Conservation (phyloP, 2,888 invertebrate genomes). For the Ashinkailepas kermadecensis region DNA sequence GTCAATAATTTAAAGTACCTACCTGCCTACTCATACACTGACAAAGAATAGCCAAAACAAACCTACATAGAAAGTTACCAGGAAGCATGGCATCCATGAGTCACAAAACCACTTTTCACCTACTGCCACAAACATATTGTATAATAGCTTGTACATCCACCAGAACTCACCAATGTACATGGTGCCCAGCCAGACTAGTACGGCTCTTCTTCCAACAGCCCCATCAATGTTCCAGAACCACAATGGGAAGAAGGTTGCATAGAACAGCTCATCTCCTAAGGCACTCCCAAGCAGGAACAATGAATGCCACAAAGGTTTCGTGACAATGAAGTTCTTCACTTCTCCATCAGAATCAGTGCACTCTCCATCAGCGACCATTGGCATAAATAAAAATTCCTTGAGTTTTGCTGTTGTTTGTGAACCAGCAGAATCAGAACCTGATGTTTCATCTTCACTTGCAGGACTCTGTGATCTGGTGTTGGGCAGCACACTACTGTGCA, state of each 20-base stretch:
- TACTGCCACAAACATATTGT: no score
- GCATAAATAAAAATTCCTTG: neutral
- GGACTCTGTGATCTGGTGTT: neutral
- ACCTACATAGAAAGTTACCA: no score
- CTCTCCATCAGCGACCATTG: neutral
- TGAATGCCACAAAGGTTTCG: constrained; percentile 62
- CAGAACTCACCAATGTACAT: constrained; percentile 67
- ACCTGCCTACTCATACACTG: no score
- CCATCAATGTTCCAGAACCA: constrained; percentile 93
- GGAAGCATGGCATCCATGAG: neutral
- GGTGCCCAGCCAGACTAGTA: constrained; percentile 69
- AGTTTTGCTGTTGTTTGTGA: neutral
- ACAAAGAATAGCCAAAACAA: no score
- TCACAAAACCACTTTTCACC: neutral
- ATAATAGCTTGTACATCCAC: no score
- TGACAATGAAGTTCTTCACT: neutral
- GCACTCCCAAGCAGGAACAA: constrained; percentile 76
- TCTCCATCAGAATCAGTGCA: constrained; percentile 3
- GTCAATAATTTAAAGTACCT: no score
- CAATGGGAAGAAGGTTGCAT: constrained; percentile 82
- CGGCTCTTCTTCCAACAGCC: constrained; percentile 70
- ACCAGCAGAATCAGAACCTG: neutral
- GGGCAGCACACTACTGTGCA: neutral
- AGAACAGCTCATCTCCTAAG: constrained; percentile 84
- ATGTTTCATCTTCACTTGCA: constrained; percentile 11